These are phyloP conservation scores for Morinoia aosen DNA, from an alignment of 2,888 invertebrate genomes.

Conservation along the genomic window DNA sequence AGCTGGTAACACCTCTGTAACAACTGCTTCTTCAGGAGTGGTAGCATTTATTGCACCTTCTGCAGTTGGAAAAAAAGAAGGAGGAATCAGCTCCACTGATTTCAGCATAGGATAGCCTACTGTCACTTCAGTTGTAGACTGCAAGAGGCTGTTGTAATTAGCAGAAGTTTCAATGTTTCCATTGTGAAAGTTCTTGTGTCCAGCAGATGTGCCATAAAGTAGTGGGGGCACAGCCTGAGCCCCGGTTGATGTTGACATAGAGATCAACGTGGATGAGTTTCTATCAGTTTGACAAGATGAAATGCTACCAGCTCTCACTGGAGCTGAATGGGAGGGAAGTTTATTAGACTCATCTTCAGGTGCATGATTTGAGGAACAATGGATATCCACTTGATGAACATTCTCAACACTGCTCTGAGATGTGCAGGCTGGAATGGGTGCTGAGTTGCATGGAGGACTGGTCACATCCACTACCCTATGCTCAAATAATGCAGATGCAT, in stretches of 20 bases:
- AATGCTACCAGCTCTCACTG: background rate
- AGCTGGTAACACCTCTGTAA: background rate
- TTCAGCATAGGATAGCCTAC: background rate
- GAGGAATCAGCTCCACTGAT: conserved; percentile 7
- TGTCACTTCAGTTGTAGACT: background rate
- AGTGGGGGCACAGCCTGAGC: background rate
- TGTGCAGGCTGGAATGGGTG: background rate
- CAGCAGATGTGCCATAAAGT: background rate
- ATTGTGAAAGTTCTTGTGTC: background rate
- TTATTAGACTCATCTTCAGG: background rate
- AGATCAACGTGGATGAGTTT: background rate
- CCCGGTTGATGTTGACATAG: background rate
- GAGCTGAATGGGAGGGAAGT: background rate
- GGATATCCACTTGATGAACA: background rate
- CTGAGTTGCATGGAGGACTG: background rate
- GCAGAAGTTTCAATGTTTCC: background rate
- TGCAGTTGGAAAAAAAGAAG: background rate
- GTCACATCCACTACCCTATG: background rate
- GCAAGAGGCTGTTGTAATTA: conserved; percentile 27
- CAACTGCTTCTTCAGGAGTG: no score
- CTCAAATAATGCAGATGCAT: background rate
- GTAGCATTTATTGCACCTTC: no score
- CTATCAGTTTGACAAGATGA: background rate
- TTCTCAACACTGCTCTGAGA: background rate
- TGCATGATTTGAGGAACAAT: background rate